phyloP scores from a whole-genome alignment of 2,888 invertebrate species.

The Thalpophila matura region DNA sequence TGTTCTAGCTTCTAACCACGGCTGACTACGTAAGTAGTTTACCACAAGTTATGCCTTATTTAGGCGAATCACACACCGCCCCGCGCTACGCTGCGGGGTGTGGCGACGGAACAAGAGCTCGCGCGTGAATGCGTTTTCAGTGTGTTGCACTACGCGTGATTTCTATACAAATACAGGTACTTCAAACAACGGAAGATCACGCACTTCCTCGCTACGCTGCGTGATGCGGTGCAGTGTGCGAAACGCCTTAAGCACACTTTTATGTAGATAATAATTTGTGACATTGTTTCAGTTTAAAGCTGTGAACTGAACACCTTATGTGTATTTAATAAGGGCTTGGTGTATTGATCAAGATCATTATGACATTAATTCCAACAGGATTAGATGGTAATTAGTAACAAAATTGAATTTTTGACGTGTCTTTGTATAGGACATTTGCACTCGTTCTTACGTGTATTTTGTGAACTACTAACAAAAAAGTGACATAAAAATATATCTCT shows the following conservation, averaged over 20 bases:
- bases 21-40: no score
- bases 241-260: no score
- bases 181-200: no score
- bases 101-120: no score
- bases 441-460: constrained; percentile 36
- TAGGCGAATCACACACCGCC: no score
- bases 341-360: neutral
- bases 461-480: constrained; percentile 60
- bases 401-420: neutral
- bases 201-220: no score
- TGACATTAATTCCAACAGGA: neutral
- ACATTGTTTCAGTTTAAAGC: constrained; percentile 3
- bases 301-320: neutral
- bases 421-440: constrained; percentile 15
- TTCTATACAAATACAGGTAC: no score
- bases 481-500: constrained; percentile 65
- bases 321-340: neutral
- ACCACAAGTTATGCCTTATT: constrained; percentile 44
- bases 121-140: no score
- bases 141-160: no score
- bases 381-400: neutral
- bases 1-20: constrained; percentile 15
- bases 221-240: no score
- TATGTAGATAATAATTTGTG: constrained; percentile 32
- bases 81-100: no score